Evolutionary conservation across 2,888 invertebrate genomes (phyloP).

Genomic region (Salpingus planirostris): DNA sequence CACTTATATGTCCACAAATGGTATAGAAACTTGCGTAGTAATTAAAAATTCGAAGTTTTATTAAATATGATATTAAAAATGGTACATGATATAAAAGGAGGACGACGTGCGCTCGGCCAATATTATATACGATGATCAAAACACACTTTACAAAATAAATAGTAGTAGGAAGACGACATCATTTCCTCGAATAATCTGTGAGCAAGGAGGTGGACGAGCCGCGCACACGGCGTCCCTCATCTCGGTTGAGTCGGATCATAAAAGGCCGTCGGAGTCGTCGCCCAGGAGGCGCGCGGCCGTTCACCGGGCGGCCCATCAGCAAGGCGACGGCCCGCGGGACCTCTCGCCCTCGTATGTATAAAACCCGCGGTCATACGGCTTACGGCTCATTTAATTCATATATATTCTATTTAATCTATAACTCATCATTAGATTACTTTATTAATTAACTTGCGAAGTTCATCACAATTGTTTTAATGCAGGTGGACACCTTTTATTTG

Average conservation of each 20-base stretch:
- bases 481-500: constrained; percentile 41
- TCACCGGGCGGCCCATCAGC: no score
- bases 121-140: constrained; percentile 14
- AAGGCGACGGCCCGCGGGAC: no score
- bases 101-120: constrained; percentile 33
- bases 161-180: constrained; percentile 30
- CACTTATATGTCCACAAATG: constrained; percentile 28
- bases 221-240: constrained; percentile 31
- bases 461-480: constrained; percentile 43
- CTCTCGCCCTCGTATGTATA: no score
- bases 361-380: no score
- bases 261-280: no score
- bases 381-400: constrained; percentile 34
- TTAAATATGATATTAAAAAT: constrained; percentile 42
- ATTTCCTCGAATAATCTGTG: constrained; percentile 27
- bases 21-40: constrained; percentile 37
- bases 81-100: constrained; percentile 42
- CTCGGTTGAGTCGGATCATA: constrained; percentile 11
- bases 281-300: no score
- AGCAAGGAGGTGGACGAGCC: constrained; percentile 27
- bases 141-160: constrained; percentile 21
- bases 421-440: constrained; percentile 38
- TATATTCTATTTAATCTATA: constrained; percentile 40
- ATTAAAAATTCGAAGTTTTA: constrained; percentile 41
- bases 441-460: constrained; percentile 42